These are phyloP conservation scores for Scolopax rusticola DNA, from an alignment of 2,797 vertebrate species.

Conservation along the genomic window DNA sequence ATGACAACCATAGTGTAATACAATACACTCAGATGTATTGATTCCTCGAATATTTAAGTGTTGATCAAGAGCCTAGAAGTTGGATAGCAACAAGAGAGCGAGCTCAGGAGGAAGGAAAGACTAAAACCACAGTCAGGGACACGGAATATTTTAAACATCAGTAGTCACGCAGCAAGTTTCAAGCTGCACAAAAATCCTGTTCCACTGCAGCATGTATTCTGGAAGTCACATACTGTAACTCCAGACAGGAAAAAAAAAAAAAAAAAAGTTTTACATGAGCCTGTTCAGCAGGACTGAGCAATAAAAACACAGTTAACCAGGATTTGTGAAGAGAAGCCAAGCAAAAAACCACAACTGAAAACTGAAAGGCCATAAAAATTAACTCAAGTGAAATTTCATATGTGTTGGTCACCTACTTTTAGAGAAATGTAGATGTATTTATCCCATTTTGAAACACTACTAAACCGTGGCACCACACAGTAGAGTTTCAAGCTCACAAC, in stretches of 20 bases:
- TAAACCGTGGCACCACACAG: not conserved
- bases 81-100: not conserved
- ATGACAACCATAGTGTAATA: not conserved
- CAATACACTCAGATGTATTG: not conserved
- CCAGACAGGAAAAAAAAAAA: not conserved
- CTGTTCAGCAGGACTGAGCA: constrained; percentile 33
- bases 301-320: constrained; percentile 44
- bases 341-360: constrained; percentile 66
- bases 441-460: constrained; percentile 4
- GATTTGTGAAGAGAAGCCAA: constrained; percentile 57
- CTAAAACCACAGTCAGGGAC: not conserved
- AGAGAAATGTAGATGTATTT: not conserved
- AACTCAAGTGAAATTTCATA: constrained; percentile 49
- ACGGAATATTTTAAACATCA: not conserved
- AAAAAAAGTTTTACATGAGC: not conserved
- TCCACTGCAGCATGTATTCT: not conserved
- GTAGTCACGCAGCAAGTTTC: not conserved
- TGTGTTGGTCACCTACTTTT: not conserved
- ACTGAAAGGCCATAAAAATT: constrained; percentile 59
- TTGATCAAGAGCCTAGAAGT: not conserved
- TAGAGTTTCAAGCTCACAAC: not conserved
- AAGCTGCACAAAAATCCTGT: not conserved
- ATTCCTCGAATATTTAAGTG: not conserved
- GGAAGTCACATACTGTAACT: not conserved
- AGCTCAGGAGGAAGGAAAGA: not conserved